Evolutionary conservation across 2,888 invertebrate genomes (phyloP).

Genomic region (Anticlea derivata): DNA sequence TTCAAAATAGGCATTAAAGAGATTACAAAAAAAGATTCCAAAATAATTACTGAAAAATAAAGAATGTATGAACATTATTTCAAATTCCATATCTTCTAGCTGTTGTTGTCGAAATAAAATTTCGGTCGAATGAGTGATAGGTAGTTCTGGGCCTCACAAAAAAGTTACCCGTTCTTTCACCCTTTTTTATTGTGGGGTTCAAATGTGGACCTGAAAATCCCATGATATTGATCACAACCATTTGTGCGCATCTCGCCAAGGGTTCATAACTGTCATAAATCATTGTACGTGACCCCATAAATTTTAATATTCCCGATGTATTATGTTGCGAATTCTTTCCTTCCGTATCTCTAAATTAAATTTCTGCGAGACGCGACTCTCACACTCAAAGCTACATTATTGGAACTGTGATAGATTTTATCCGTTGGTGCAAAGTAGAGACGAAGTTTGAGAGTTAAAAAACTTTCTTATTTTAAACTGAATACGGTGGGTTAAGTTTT

Average conservation of each 20-base stretch:
- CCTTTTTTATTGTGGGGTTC: too few relatives aligned
- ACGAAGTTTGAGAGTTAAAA: background rate
- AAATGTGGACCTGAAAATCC: conserved; percentile 22
- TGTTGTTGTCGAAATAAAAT: too few relatives aligned
- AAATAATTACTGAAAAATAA: too few relatives aligned
- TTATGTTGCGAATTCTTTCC: conserved; percentile 9
- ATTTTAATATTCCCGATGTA: conserved; percentile 29
- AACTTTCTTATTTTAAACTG: background rate
- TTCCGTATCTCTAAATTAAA: conserved; percentile 10
- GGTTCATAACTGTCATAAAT: conserved; percentile 34
- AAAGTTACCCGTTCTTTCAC: too few relatives aligned
- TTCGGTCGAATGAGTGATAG: too few relatives aligned
- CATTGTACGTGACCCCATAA: conserved; percentile 28
- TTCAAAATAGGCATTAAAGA: too few relatives aligned
- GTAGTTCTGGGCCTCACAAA: too few relatives aligned
- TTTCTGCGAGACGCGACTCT: conserved; percentile 11
- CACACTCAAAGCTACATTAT: conserved; percentile 9
- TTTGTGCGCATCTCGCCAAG: conserved; percentile 22
- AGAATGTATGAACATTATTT: too few relatives aligned
- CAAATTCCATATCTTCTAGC: too few relatives aligned
- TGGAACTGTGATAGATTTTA: conserved; percentile 15
- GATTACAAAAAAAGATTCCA: too few relatives aligned
- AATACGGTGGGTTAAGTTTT: too few relatives aligned
- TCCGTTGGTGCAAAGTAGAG: conserved; percentile 12
- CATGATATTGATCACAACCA: conserved; percentile 29